A percentile compares a stretch with the other conserved stretches of the same genome.
These are phyloP conservation scores for Lithobates pipiens DNA, from an alignment of 2,797 vertebrate species.

Conservation along the genomic window DNA sequence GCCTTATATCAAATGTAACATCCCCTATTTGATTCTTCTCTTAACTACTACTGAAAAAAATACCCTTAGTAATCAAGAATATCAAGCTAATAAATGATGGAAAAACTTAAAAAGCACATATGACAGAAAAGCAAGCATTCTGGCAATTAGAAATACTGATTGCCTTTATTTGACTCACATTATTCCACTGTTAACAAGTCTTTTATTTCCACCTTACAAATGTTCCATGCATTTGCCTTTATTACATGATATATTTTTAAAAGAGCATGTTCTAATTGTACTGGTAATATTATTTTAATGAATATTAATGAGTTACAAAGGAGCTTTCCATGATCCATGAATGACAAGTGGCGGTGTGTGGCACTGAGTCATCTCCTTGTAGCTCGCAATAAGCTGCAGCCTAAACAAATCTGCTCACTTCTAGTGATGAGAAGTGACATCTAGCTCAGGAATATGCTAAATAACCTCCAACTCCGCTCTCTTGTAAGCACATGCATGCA, in stretches of 20 bases:
- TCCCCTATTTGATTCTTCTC: too few relatives aligned
- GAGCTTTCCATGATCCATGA: slow-evolving; percentile 51
- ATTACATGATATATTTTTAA: slow-evolving; percentile 4
- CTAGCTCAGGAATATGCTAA: slow-evolving; percentile 24
- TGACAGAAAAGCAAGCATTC: not conserved
- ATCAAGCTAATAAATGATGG: too few relatives aligned
- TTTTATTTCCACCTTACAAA: not conserved
- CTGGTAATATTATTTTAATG: slow-evolving; percentile 45
- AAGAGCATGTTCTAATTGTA: slow-evolving; percentile 20
- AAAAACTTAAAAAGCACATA: not conserved
- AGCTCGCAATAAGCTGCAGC: slow-evolving; percentile 18
- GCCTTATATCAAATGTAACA: too few relatives aligned
- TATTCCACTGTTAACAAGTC: not conserved
- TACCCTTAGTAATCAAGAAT: too few relatives aligned
- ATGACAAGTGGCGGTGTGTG: slow-evolving; percentile 36
- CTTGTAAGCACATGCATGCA: slow-evolving; percentile 51
- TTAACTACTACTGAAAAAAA: too few relatives aligned
- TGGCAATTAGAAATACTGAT: not conserved
- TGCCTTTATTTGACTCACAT: not conserved
- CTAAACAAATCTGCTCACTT: slow-evolving; percentile 36
- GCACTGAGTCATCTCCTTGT: slow-evolving; percentile 36
- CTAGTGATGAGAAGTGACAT: slow-evolving; percentile 34
- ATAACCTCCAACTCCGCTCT: slow-evolving; percentile 15
- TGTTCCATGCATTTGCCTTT: not conserved
- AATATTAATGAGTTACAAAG: slow-evolving; percentile 58